phyloP scores from a whole-genome alignment of 2,888 invertebrate genomes.

The Drosophila mercatorum region DNA sequence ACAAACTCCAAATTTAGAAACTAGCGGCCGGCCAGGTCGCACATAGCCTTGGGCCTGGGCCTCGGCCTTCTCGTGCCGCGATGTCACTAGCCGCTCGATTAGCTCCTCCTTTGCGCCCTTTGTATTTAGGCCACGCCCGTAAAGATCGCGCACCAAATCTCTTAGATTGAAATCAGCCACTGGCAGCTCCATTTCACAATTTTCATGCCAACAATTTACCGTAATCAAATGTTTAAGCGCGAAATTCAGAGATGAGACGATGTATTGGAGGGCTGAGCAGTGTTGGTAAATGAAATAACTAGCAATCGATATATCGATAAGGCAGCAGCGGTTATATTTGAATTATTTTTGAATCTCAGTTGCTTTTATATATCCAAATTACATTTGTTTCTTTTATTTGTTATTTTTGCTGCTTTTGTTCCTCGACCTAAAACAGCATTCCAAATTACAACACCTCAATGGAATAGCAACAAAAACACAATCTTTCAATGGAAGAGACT shows the following conservation, averaged over 20 bases:
- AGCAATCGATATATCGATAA: constrained; percentile 33
- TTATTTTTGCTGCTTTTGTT: neutral
- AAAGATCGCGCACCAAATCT: constrained; percentile 41
- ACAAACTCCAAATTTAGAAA: constrained; percentile 31
- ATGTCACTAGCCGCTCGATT: constrained; percentile 25
- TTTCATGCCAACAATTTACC: neutral
- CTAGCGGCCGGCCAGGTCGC: constrained; percentile 39
- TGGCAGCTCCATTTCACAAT: constrained; percentile 38
- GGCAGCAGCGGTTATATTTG: neutral
- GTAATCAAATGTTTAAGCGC: constrained; percentile 18
- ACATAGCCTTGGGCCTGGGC: constrained; percentile 47
- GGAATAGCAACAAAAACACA: constrained; percentile 15
- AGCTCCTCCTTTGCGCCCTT: constrained; percentile 34
- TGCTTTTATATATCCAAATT: neutral
- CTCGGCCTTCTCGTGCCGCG: constrained; percentile 43
- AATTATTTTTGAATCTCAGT: neutral
- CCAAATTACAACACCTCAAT: constrained; percentile 24
- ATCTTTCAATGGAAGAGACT: constrained; percentile 32
- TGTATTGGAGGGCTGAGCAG: constrained; percentile 1
- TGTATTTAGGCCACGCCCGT: constrained; percentile 32
- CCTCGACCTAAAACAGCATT: neutral
- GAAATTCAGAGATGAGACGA: constrained; percentile 15
- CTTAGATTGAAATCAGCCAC: constrained; percentile 38
- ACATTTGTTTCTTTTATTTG: neutral
- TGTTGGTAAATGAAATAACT: neutral